These are phyloP conservation scores for Leptopterna dolabrata DNA, from an alignment of 2,888 invertebrate genomes.

Conservation along the genomic window DNA sequence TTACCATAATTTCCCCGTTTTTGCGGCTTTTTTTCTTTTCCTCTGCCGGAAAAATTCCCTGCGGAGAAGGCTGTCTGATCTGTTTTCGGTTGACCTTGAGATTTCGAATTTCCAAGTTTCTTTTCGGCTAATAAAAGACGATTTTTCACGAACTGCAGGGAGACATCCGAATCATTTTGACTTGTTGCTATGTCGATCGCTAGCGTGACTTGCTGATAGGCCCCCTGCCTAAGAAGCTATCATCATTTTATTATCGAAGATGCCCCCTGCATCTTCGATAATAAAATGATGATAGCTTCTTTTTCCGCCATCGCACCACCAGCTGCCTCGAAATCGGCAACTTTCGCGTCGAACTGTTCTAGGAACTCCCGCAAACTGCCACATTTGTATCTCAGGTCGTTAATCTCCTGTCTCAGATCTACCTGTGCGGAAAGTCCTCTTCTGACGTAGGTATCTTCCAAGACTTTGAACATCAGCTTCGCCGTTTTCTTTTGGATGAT, in stretches of 20 bases:
- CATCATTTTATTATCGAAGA: no score
- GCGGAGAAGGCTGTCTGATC: background rate
- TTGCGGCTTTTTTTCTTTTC: no score
- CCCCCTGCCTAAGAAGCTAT: no score
- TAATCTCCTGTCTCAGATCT: background rate
- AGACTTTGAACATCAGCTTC: background rate
- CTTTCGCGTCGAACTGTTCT: background rate
- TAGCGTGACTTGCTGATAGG: background rate
- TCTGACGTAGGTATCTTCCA: background rate
- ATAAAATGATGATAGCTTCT: background rate
- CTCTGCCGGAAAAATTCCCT: no score
- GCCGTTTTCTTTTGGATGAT: background rate
- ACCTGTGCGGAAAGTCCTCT: background rate
- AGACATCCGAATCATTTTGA: background rate
- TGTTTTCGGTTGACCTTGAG: background rate
- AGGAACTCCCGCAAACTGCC: background rate
- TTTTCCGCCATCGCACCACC: background rate
- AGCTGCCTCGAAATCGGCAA: background rate
- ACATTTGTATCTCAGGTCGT: background rate
- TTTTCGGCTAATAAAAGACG: background rate
- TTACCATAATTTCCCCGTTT: background rate
- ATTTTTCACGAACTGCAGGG: conserved; percentile 10
- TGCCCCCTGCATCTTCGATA: background rate
- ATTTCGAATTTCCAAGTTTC: no score
- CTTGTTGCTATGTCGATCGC: background rate